phyloP scores from a whole-genome alignment of 2,113 vertebrate species.

The Aramus guarauna region DNA sequence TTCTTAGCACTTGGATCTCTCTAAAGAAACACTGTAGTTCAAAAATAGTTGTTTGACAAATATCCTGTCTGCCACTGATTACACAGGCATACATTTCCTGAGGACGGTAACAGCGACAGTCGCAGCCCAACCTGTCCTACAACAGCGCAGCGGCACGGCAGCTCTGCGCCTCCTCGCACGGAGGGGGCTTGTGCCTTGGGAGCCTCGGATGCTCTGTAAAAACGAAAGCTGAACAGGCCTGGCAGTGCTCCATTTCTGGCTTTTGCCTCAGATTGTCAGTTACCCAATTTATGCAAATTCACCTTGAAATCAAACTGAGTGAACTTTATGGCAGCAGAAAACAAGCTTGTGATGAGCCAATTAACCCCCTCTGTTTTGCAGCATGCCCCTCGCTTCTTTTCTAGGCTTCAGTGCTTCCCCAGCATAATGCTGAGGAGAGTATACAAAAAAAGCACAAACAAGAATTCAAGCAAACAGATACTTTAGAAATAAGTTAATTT shows the following conservation, averaged over 20 bases:
- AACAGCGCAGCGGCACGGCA: accelerated
- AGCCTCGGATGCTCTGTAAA: background rate
- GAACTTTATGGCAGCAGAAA: background rate
- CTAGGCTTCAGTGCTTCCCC: background rate
- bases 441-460: background rate
- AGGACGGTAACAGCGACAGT: background rate
- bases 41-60: background rate
- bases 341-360: background rate
- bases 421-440: background rate
- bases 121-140: background rate
- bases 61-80: too few relatives aligned
- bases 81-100: background rate
- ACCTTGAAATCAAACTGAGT: background rate
- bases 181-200: background rate
- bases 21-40: background rate
- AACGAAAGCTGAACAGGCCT: background rate
- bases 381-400: background rate
- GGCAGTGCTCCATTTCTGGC: background rate
- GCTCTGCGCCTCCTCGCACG: background rate
- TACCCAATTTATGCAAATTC: background rate
- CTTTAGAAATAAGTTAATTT: constrained; percentile 76
- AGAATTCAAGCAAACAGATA: constrained; percentile 16
- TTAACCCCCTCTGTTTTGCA: too few relatives aligned
- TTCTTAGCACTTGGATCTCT: background rate
- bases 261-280: background rate